phyloP scores from a whole-genome alignment of 2,113 vertebrate genomes.

The Anoplopoma fimbria region DNA sequence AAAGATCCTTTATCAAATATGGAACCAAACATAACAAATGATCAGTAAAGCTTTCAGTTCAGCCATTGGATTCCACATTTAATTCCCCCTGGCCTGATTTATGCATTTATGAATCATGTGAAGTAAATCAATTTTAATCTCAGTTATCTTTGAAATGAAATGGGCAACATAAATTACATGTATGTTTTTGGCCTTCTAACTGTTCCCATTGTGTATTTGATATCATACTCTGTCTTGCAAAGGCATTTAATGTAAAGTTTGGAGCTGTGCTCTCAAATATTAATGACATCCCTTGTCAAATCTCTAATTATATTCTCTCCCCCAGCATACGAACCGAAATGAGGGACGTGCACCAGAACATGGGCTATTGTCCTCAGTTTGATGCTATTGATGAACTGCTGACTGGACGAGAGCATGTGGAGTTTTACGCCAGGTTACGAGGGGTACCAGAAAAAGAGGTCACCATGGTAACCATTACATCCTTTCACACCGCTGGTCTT shows the following conservation, averaged over 20 bases:
- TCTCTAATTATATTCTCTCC: slow-evolving; percentile 10
- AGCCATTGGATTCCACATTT: too few species aligned
- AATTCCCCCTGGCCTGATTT: too few species aligned
- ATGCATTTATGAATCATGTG: slow-evolving; percentile 2
- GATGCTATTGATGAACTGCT: slow-evolving; percentile 93
- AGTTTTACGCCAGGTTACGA: slow-evolving; percentile 93
- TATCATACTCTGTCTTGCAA: not conserved
- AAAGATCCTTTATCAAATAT: too few species aligned
- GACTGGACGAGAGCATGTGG: slow-evolving; percentile 92
- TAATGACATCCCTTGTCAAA: not conserved
- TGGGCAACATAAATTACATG: not conserved
- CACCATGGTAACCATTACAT: slow-evolving; percentile 86
- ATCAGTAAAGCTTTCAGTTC: too few species aligned
- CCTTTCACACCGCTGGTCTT: not conserved
- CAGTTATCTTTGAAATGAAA: not conserved
- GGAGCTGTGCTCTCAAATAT: not conserved
- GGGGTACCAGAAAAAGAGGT: slow-evolving; percentile 94
- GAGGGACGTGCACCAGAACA: slow-evolving; percentile 91
- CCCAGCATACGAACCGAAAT: slow-evolving; percentile 91
- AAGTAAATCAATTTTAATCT: slow-evolving; percentile 4
- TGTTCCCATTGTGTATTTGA: not conserved
- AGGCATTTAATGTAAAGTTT: not conserved
- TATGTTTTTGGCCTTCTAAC: not conserved
- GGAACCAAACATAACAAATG: too few species aligned
- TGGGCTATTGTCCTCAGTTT: slow-evolving; percentile 97